These are phyloP conservation scores for Synaphobranchus kaupii DNA, from an alignment of 2,797 vertebrate species.

Conservation along the genomic window DNA sequence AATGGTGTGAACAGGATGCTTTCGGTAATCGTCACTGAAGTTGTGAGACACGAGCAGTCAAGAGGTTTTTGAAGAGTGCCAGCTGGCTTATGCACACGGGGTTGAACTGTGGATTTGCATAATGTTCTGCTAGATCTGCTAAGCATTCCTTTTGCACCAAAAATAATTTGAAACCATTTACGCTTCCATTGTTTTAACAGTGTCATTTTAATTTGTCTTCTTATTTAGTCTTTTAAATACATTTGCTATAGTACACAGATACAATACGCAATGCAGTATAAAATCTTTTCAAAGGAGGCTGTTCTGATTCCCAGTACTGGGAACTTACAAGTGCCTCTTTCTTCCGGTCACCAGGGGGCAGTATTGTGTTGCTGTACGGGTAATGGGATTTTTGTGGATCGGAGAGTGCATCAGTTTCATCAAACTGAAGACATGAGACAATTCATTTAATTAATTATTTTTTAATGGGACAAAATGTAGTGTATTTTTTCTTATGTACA, in stretches of 20 bases:
- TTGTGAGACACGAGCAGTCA: background rate
- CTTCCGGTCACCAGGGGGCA: conserved; percentile 67
- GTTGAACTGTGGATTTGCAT: background rate
- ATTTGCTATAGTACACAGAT: conserved; percentile 71
- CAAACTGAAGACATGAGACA: conserved; percentile 32
- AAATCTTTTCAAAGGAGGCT: conserved; percentile 54
- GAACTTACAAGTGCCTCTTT: conserved; percentile 55
- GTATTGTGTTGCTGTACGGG: conserved; percentile 68
- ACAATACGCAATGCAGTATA: conserved; percentile 66
- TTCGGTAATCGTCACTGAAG: background rate
- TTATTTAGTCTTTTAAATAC: conserved; percentile 68
- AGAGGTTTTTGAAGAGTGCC: background rate
- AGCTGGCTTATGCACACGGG: background rate
- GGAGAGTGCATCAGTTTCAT: conserved; percentile 27
- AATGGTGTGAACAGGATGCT: background rate
- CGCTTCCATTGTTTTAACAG: conserved; percentile 48
- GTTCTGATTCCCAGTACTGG: conserved; percentile 50
- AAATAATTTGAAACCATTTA: conserved; percentile 24
- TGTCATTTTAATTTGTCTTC: conserved; percentile 63
- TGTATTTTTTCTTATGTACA: conserved; percentile 39
- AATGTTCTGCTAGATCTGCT: background rate
- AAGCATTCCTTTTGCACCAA: background rate
- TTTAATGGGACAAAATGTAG: conserved; percentile 41
- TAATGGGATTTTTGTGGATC: conserved; percentile 52
- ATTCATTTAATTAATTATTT: conserved; percentile 48